A percentile compares a stretch with the other conserved stretches of the same genome.
These are phyloP conservation scores for Sinonovacula constricta DNA, from an alignment of 1,140 invertebrate species.

Conservation along the genomic window DNA sequence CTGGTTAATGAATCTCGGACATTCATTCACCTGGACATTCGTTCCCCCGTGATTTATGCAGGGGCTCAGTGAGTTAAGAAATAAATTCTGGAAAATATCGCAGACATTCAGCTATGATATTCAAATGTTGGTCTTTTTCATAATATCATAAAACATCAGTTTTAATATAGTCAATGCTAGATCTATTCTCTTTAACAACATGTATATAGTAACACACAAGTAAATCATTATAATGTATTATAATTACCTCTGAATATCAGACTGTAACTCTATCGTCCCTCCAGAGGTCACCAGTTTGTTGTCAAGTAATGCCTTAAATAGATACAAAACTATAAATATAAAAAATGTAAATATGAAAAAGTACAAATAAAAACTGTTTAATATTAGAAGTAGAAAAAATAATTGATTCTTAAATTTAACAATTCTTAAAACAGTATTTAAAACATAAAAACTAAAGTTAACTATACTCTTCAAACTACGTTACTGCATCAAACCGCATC, in stretches of 20 bases:
- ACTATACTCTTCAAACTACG: not conserved
- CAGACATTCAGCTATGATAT: not conserved
- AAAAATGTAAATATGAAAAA: not conserved
- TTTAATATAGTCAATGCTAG: not conserved
- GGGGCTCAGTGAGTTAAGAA: not conserved
- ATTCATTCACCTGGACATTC: too few species aligned
- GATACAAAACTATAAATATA: not conserved
- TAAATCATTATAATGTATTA: not conserved
- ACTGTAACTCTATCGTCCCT: constrained; percentile 34
- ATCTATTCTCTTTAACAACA: not conserved
- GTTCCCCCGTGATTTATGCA: too few species aligned
- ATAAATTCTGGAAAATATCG: not conserved
- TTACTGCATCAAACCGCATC: not conserved
- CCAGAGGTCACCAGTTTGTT: constrained; percentile 7
- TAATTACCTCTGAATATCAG: constrained; percentile 38
- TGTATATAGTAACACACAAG: not conserved
- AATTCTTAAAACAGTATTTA: not conserved
- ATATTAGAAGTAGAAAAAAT: not conserved
- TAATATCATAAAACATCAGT: not conserved
- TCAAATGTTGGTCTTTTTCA: not conserved
- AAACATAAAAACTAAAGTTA: not conserved
- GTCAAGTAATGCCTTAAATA: constrained; percentile 41
- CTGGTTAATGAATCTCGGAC: too few species aligned
- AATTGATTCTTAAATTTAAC: not conserved
- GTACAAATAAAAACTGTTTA: not conserved